Percentiles rank a stretch among this genome's conserved stretches.
phyloP scores from a whole-genome alignment of 2,888 invertebrate genomes.

The Tetranychus truncatus region DNA sequence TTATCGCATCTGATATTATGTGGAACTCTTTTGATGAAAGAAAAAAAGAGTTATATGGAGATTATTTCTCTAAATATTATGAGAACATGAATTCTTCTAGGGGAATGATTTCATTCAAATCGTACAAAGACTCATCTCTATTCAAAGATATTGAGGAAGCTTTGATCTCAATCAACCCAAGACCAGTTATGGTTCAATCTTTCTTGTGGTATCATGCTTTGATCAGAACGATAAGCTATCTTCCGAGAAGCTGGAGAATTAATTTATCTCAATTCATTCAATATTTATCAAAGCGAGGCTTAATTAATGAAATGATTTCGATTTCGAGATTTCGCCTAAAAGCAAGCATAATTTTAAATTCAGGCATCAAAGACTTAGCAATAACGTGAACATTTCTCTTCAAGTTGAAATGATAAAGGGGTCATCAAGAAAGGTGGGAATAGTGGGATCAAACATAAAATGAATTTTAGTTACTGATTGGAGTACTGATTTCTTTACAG shows the following conservation, averaged over 20 bases:
- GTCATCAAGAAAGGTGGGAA: no score
- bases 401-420: no score
- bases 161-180: conserved; percentile 17
- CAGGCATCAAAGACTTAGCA: no score
- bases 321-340: no score
- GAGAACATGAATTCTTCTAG: conserved; percentile 19
- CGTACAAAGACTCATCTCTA: conserved; percentile 22
- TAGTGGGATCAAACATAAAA: no score
- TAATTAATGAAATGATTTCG: not conserved
- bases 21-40: conserved; percentile 42
- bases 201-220: not conserved
- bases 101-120: conserved; percentile 23
- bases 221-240: not conserved
- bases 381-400: no score
- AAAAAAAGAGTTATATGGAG: conserved; percentile 44
- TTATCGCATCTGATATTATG: conserved; percentile 37
- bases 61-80: conserved; percentile 46
- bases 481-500: no score
- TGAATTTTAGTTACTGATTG: no score
- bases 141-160: conserved; percentile 23
- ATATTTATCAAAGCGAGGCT: not conserved
- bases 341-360: no score
- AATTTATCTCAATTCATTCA: not conserved
- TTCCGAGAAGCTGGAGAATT: not conserved
- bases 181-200: not conserved